Evolutionary conservation across 2,797 vertebrate species (phyloP).

Genomic region (Aphelocoma californica): DNA sequence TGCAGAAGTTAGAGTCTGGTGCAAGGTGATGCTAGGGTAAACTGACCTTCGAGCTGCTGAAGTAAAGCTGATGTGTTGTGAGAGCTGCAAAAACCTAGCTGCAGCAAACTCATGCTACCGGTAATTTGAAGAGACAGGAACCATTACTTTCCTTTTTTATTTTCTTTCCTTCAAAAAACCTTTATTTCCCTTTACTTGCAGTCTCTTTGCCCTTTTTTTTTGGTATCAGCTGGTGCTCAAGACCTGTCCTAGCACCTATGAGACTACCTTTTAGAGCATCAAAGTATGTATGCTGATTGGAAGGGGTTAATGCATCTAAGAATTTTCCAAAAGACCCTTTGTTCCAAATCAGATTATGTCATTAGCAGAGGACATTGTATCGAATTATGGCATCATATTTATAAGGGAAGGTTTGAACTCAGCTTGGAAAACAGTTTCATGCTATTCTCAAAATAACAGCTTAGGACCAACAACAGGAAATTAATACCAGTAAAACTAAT

Average conservation of each 20-base stretch:
- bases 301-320: background rate
- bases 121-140: conserved; percentile 72
- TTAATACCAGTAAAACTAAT: background rate
- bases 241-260: background rate
- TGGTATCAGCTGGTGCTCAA: conserved; percentile 12
- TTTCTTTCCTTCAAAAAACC: conserved; percentile 51
- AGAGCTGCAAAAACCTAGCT: conserved; percentile 7
- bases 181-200: conserved; percentile 23
- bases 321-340: background rate
- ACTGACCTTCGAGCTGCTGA: background rate
- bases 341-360: background rate
- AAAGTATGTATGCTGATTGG: background rate
- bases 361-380: background rate
- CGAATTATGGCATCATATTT: background rate
- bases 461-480: background rate
- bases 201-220: background rate
- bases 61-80: conserved; percentile 5
- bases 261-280: background rate
- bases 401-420: background rate
- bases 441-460: background rate
- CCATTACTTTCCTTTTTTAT: conserved; percentile 53
- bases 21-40: background rate
- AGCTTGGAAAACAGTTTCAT: background rate
- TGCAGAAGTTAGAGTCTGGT: background rate
- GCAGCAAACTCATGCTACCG: background rate